Evolutionary conservation across 2,113 vertebrate genomes (phyloP), one percentile per base, ranked within the genome.

Genomic region (Silurus glanis): DNA sequence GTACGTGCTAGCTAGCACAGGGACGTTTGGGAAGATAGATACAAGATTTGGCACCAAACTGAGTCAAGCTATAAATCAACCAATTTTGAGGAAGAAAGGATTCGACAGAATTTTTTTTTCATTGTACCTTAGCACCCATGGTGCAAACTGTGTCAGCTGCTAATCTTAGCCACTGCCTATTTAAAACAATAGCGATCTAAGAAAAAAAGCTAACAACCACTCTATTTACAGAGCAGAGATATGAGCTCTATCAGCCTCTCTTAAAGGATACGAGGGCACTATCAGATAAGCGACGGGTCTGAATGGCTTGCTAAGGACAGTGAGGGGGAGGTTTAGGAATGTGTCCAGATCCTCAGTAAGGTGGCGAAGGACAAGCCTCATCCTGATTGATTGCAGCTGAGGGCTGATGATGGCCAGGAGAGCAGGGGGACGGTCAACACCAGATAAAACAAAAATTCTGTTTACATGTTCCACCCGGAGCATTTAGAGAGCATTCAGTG

Each of bases 361-460:
- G 69, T 86, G 62, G 61, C 61, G 85, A 82, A 88, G 91, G 92
- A 91, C 93, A 89, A 90, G 94, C 88, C 92, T 85, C 75, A 21
- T 94, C 93, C 91, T 93, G 92, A 94, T 86, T 92, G 86, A 89
- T 80, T 88, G 88, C 61, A 75, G 84, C 88, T 90, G 87, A 28
- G 91, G 90, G 92, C 86, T 87, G 92, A 90, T 93, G 94, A 91
- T 89, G 92, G 89, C 87, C 83, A 90, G 83, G 93, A 91, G 93
- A 92, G 91, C 92, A 92, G 87, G 45, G 92, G 91, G 94, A 92
- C 91, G 90, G 92, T 92, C 92, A 94, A 93, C 91, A 91, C 86
- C 53, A 93, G 92, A 94, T 92, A 93, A 93, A 89, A 86, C 76
- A 87, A 62, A 89, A 90, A 90, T 91, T 92, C 87, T 92, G 91